These are phyloP conservation scores for Scomber japonicus DNA, from an alignment of 2,113 vertebrate genomes.

Conservation along the genomic window DNA sequence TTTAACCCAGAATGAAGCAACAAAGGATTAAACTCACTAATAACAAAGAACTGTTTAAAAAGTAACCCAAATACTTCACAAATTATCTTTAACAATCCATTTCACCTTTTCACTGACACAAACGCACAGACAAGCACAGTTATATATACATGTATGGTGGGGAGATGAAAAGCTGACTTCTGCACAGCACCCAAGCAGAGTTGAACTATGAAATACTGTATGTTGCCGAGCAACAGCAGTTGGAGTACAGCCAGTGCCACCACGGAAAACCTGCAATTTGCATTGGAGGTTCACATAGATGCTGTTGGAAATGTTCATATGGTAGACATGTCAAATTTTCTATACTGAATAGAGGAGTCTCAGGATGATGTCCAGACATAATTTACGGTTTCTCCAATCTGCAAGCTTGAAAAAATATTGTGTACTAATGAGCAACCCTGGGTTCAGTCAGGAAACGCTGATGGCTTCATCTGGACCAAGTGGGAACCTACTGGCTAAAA, in stretches of 20 bases:
- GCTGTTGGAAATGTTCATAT: slow-evolving; percentile 39
- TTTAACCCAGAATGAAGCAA: neutral
- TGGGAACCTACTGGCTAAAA: too few relatives aligned
- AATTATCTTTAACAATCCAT: neutral
- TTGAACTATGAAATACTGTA: slow-evolving; percentile 84
- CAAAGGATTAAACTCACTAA: neutral
- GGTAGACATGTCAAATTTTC: slow-evolving; percentile 10
- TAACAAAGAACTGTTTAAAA: slow-evolving; percentile 14
- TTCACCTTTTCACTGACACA: slow-evolving; percentile 9
- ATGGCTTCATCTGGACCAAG: neutral
- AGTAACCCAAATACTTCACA: neutral
- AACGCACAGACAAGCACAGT: neutral
- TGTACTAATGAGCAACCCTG: slow-evolving; percentile 14
- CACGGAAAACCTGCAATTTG: slow-evolving; percentile 78
- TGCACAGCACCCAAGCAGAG: slow-evolving; percentile 72
- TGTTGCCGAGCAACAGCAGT: slow-evolving; percentile 88
- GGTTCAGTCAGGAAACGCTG: slow-evolving; percentile 25
- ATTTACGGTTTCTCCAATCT: neutral
- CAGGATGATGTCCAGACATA: neutral
- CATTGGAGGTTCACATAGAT: slow-evolving; percentile 67
- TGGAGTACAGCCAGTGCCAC: slow-evolving; percentile 79
- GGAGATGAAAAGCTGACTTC: slow-evolving; percentile 72
- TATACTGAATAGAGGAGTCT: neutral
- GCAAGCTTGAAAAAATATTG: neutral
- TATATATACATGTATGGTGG: slow-evolving; percentile 43